phyloP scores from a whole-genome alignment of 35 echinoderm and acorn worm species.

The Lytechinus pictus region DNA sequence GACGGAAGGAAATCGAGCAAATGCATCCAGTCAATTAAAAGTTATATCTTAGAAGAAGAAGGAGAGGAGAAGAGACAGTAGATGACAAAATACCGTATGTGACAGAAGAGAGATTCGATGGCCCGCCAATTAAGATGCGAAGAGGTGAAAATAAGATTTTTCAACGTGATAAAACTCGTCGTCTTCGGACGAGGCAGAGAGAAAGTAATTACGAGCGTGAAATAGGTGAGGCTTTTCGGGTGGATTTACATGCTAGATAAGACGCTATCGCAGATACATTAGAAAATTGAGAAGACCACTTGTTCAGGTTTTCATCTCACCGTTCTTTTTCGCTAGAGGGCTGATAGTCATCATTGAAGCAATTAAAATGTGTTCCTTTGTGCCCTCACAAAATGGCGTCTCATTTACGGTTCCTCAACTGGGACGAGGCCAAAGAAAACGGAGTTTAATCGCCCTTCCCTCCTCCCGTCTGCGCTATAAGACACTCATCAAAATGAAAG shows the following conservation, averaged over 20 bases:
- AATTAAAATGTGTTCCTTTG: conserved; percentile 53
- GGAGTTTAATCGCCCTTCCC: conserved; percentile 18
- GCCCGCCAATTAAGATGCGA: conserved; percentile 58
- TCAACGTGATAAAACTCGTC: conserved; percentile 53
- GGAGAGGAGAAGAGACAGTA: conserved; percentile 5
- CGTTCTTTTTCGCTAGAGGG: background rate
- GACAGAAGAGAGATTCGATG: conserved; percentile 51
- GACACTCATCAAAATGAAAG: background rate
- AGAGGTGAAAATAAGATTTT: conserved; percentile 58
- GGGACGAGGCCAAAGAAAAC: background rate
- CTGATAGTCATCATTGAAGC: conserved; percentile 47
- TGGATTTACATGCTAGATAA: conserved; percentile 50
- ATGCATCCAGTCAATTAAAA: conserved; percentile 41
- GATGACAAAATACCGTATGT: conserved; percentile 39
- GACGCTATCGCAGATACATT: conserved; percentile 51
- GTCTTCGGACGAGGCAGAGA: background rate
- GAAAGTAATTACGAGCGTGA: conserved; percentile 54
- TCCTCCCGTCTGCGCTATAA: background rate
- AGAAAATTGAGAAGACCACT: conserved; percentile 55
- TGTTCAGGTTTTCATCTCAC: conserved; percentile 23
- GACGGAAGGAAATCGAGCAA: conserved; percentile 16
- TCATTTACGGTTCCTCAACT: conserved; percentile 32
- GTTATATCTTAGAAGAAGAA: background rate
- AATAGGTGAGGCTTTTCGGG: conserved; percentile 47
- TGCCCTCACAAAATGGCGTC: conserved; percentile 52